Evolutionary conservation across 2,797 vertebrate genomes (phyloP), one percentile per base, ranked within the genome.

Genomic region (Pelobates cultripes): DNA sequence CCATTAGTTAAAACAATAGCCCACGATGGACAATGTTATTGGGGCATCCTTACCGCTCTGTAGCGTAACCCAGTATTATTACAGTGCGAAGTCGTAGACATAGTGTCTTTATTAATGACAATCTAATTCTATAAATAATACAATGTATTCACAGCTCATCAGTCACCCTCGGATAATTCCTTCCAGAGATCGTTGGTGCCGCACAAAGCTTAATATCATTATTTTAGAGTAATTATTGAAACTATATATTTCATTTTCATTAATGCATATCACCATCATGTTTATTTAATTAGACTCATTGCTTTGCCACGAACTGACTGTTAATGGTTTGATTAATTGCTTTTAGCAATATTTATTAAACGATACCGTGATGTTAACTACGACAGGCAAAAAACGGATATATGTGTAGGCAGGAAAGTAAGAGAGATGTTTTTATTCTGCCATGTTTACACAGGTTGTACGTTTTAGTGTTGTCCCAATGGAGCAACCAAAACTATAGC

Each of bases 111-210:
- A 80, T 78, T 81, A 78, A 78, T 84, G 68, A 41, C 53, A 75
- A 86, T 83, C 28, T 84, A 89, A 45, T 85, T 82, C 71, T 73
- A 61, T 80, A 85, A 82, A 60, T 85, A 84, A 69, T 44, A 73
- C 68, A 86, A 7, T 84, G 79, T 84, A 78, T 66, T 85, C 85
- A 82, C 84, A 82, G 67, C 57, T 86, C 84, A 79, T 79, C 87
- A 86, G 78, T 88, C 87, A 86, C 75, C 84, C 85, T 78, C 66
- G 85, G 79, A 74, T 86, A 86, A 70, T 81, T 86, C 85, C 66
- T 86, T 70, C 85, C 79, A 3, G 81, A 80, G 51, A 88, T 3
- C 6, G 78, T 63, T 85, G 41, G 60, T 83, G 55, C 79, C 85
- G 14, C 28, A n/a, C 55, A 3, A 75, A 85, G 28, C 73, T 75